phyloP scores from a whole-genome alignment of 2,888 invertebrate species.

The Rhingia campestris region DNA sequence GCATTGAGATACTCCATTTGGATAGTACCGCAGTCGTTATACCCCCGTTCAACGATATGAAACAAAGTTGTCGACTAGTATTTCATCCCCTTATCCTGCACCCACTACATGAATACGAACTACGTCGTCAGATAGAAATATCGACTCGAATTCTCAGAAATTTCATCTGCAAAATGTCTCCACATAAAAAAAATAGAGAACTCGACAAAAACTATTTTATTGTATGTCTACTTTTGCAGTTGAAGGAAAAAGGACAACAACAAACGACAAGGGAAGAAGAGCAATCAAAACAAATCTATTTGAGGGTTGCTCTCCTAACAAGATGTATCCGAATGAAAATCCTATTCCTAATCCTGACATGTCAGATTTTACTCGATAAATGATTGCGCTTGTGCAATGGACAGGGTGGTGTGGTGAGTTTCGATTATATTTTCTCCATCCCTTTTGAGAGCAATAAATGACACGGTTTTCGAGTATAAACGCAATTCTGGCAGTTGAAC shows the following conservation, averaged over 20 bases:
- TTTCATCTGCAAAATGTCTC: slow-evolving; percentile 70
- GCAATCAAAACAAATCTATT: slow-evolving; percentile 46
- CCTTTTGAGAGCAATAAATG: neutral
- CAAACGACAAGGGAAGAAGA: slow-evolving; percentile 1
- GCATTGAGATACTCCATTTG: slow-evolving; percentile 18
- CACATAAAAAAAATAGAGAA: slow-evolving; percentile 36
- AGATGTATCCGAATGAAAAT: slow-evolving; percentile 60
- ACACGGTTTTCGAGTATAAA: neutral
- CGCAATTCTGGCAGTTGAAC: neutral
- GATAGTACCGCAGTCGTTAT: slow-evolving; percentile 38
- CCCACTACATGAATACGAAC: neutral
- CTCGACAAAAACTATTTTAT: slow-evolving; percentile 19
- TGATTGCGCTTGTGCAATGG: slow-evolving; percentile 46
- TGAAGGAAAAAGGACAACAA: slow-evolving; percentile 4
- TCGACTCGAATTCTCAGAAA: slow-evolving; percentile 67
- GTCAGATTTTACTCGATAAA: slow-evolving; percentile 2
- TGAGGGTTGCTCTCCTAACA: slow-evolving; percentile 16
- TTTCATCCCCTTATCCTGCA: slow-evolving; percentile 21
- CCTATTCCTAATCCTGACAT: neutral
- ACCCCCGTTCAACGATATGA: neutral
- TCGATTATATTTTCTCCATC: neutral
- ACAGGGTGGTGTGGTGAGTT: slow-evolving; percentile 18
- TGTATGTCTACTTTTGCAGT: slow-evolving; percentile 19
- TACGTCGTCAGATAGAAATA: slow-evolving; percentile 29
- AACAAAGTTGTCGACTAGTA: slow-evolving; percentile 9